Conservation (phyloP, 1,140 invertebrate genomes). For the Eufriesea mexicana region DNA sequence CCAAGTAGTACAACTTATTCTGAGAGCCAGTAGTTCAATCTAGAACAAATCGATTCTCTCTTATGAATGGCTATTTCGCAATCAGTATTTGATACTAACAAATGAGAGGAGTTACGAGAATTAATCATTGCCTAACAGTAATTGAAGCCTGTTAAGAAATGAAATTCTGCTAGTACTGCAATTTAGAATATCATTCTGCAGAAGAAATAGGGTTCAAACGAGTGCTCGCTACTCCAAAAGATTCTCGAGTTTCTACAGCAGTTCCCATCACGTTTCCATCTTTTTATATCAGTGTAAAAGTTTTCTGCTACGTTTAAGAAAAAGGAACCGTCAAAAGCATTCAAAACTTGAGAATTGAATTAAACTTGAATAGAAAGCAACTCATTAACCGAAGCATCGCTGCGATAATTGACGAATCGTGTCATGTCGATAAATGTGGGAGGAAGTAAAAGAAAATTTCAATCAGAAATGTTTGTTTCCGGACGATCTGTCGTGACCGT, state of each 20-base stretch:
- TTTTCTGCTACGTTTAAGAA: not conserved
- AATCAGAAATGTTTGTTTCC: conserved; percentile 72
- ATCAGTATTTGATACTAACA: not conserved
- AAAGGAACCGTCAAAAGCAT: not conserved
- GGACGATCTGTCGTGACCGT: conserved; percentile 53
- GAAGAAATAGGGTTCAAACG: not conserved
- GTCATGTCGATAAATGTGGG: not conserved
- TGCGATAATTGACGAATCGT: conserved; percentile 9
- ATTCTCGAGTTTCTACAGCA: not conserved
- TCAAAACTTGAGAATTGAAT: conserved; percentile 15
- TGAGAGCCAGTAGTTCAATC: conserved; percentile 31
- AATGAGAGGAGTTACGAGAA: not conserved
- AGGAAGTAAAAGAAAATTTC: conserved; percentile 48
- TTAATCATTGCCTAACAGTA: not conserved
- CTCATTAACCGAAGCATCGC: conserved; percentile 37
- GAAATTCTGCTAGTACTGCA: not conserved
- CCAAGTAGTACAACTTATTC: conserved; percentile 52
- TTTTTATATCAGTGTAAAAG: not conserved
- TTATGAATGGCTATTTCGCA: conserved; percentile 34
- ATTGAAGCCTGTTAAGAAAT: not conserved
- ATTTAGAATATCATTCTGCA: not conserved
- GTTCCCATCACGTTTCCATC: not conserved
- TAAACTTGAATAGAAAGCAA: not conserved
- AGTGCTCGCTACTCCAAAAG: conserved; percentile 12
- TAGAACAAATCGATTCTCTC: conserved; percentile 24